These are phyloP conservation scores for Mayetiola destructor DNA, from an alignment of 2,888 invertebrate genomes.

Conservation along the genomic window DNA sequence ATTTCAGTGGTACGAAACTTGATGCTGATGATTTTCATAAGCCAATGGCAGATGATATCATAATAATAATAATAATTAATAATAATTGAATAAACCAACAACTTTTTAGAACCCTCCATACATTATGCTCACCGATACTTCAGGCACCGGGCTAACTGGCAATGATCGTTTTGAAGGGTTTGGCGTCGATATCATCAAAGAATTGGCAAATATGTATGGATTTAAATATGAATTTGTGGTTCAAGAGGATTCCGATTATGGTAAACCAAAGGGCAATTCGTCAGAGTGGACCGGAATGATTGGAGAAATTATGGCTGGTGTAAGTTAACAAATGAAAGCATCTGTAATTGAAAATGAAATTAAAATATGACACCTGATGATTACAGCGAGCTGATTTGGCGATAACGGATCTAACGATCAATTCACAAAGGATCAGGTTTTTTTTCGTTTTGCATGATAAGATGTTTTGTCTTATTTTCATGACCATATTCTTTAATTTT, in stretches of 20 bases:
- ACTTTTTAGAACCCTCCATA: slow-evolving; percentile 69
- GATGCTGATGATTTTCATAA: no score
- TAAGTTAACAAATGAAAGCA: slow-evolving; percentile 35
- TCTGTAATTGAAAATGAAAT: neutral
- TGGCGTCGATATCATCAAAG: slow-evolving; percentile 72
- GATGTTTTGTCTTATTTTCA: no score
- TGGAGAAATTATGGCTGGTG: slow-evolving; percentile 52
- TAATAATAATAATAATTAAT: neutral
- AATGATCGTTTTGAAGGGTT: slow-evolving; percentile 80
- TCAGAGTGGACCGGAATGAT: slow-evolving; percentile 45
- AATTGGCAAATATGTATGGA: slow-evolving; percentile 58
- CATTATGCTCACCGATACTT: slow-evolving; percentile 65
- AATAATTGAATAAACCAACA: neutral
- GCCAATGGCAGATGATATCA: no score
- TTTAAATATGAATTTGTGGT: slow-evolving; percentile 72
- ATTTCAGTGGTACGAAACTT: neutral
- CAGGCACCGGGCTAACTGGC: slow-evolving; percentile 45
- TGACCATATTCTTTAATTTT: no score
- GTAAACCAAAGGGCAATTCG: slow-evolving; percentile 44
- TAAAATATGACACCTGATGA: slow-evolving; percentile 15
- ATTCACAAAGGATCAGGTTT: slow-evolving; percentile 74
- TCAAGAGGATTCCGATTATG: slow-evolving; percentile 65
- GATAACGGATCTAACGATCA: slow-evolving; percentile 81
- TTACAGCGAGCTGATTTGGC: slow-evolving; percentile 76
- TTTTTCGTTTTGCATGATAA: no score